These are phyloP conservation scores for Cyprinodon diabolis DNA, from an alignment of 2,797 vertebrate genomes.

Conservation along the genomic window DNA sequence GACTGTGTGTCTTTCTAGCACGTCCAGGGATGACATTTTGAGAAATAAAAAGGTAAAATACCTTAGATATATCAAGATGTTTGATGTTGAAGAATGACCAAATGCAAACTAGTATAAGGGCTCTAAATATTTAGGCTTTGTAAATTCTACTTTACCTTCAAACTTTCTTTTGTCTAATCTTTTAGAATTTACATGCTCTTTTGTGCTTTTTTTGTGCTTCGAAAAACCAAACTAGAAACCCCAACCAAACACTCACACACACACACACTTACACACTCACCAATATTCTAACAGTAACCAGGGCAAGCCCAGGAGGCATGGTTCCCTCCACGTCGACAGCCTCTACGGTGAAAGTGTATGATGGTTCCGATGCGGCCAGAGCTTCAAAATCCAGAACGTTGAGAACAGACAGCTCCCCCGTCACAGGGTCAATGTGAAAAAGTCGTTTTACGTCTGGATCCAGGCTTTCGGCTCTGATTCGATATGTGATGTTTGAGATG, in stretches of 20 bases:
- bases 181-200: neutral
- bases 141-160: neutral
- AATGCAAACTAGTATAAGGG: neutral
- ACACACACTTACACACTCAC: slow-evolving; percentile 69
- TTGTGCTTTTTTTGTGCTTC: neutral
- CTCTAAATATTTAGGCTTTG: neutral
- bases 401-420: slow-evolving; percentile 85
- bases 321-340: slow-evolving; percentile 86
- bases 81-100: neutral
- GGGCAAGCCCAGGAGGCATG: slow-evolving; percentile 93
- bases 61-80: neutral
- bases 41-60: neutral
- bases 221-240: neutral
- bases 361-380: slow-evolving; percentile 79
- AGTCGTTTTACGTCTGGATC: slow-evolving; percentile 72
- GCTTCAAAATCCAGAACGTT: slow-evolving; percentile 91
- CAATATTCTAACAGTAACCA: slow-evolving; percentile 89
- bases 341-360: slow-evolving; percentile 90
- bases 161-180: neutral
- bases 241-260: neutral
- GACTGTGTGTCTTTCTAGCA: too few relatives aligned
- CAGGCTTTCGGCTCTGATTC: slow-evolving; percentile 79
- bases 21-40: neutral
- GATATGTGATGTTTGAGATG: slow-evolving; percentile 88
- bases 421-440: slow-evolving; percentile 85